phyloP scores from a whole-genome alignment of 2,113 vertebrate species.

The Gambusia holbrooki region DNA sequence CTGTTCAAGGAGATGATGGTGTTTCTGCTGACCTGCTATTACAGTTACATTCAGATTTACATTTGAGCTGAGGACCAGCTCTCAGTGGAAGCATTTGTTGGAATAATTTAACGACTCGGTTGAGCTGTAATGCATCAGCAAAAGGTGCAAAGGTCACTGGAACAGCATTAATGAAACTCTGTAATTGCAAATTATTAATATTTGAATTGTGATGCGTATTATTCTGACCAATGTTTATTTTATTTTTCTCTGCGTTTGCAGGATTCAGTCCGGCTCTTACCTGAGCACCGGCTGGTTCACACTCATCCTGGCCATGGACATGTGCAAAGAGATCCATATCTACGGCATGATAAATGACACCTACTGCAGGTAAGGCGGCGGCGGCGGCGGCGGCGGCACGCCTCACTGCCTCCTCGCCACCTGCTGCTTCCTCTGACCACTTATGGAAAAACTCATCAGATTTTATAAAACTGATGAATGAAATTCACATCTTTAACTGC shows the following conservation, averaged over 20 bases:
- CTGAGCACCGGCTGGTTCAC: constrained; percentile 99
- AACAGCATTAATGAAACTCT: neutral
- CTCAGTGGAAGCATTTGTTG: constrained; percentile 34
- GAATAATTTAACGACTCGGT: constrained; percentile 28
- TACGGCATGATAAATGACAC: constrained; percentile 99
- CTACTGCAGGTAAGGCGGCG: constrained; percentile 92
- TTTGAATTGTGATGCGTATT: constrained; percentile 18
- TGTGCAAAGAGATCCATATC: constrained; percentile 95
- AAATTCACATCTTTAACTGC: constrained; percentile 28
- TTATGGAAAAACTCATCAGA: constrained; percentile 16
- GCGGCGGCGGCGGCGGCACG: neutral
- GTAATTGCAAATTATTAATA: neutral
- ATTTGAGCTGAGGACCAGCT: constrained; percentile 10
- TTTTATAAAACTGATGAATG: constrained; percentile 22
- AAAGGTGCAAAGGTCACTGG: constrained; percentile 28
- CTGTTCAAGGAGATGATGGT: neutral
- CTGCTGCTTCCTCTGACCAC: neutral
- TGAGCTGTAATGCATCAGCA: constrained; percentile 19
- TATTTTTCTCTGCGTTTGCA: constrained; percentile 69
- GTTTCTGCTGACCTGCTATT: neutral
- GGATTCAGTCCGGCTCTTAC: constrained; percentile 96
- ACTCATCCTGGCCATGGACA: constrained; percentile 97
- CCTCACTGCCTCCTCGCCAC: no score
- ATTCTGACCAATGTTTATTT: neutral
- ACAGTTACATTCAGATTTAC: constrained; percentile 32